These are phyloP conservation scores for Phalacrocorax aristotelis DNA, from an alignment of 2,113 vertebrate genomes.

Conservation along the genomic window DNA sequence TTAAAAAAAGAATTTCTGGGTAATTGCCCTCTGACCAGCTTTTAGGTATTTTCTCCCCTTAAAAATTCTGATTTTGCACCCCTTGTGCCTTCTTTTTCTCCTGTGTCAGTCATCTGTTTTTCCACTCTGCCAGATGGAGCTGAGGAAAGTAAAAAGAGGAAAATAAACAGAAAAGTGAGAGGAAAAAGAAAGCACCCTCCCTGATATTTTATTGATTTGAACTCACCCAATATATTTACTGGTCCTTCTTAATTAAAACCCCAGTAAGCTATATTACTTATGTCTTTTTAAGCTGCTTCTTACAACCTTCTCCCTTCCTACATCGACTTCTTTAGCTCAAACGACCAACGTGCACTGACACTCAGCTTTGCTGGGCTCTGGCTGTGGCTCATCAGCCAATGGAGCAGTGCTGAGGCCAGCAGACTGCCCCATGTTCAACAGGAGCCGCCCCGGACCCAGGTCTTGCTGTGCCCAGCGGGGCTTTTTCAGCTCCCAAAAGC, in stretches of 20 bases:
- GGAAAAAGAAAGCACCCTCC: not conserved
- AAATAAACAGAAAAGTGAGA: not conserved
- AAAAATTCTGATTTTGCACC: not conserved
- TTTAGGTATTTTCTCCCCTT: not conserved
- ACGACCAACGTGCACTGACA: fast-evolving
- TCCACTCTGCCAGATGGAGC: not conserved
- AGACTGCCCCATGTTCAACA: not conserved
- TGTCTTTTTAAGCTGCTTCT: not conserved
- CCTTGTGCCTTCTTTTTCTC: not conserved
- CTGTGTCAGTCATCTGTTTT: not conserved
- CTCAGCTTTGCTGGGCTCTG: not conserved
- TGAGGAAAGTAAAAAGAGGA: not conserved
- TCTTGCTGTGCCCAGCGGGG: not conserved
- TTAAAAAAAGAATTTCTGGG: not conserved
- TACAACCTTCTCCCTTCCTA: not conserved
- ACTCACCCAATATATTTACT: not conserved
- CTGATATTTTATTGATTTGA: not conserved
- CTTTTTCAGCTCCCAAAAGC: not conserved
- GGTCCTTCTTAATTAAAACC: not conserved
- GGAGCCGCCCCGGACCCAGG: not conserved
- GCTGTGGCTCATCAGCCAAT: fast-evolving
- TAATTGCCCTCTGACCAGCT: not conserved
- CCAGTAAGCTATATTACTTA: not conserved
- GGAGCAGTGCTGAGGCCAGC: not conserved
- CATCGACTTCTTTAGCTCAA: not conserved